phyloP scores from a whole-genome alignment of 1,140 invertebrate genomes.

The Hermetia illucens region DNA sequence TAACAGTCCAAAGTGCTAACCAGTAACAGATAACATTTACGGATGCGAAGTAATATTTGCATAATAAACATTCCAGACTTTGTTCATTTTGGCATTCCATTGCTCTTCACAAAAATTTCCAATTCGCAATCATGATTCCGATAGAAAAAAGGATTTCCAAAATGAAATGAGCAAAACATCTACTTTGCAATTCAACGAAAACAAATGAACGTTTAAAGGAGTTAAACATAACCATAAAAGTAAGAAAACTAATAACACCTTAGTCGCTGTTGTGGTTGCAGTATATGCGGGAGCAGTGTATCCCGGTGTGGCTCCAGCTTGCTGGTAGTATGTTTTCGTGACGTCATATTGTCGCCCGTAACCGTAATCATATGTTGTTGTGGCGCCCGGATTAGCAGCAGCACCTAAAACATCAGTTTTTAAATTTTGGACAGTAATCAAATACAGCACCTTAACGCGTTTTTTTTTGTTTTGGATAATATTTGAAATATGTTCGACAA shows the following conservation, averaged over 20 bases:
- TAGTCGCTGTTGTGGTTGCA: slow-evolving; percentile 19
- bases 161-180: no score
- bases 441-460: not conserved
- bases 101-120: no score
- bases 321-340: slow-evolving; percentile 52
- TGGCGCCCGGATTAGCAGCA: no score
- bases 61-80: no score
- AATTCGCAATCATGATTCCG: no score
- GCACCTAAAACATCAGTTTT: not conserved
- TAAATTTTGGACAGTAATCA: not conserved
- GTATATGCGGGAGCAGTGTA: slow-evolving; percentile 50
- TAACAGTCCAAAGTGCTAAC: no score
- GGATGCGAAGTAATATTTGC: no score
- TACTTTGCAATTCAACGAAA: no score
- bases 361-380: slow-evolving; percentile 51
- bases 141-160: no score
- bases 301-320: slow-evolving; percentile 50
- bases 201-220: not conserved
- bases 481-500: no score
- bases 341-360: slow-evolving; percentile 46
- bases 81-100: no score
- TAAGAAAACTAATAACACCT: not conserved
- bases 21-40: no score
- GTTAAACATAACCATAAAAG: not conserved
- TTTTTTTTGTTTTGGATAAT: not conserved